Conservation (phyloP, 1,140 invertebrate genomes). For the Fopius arisanus region DNA sequence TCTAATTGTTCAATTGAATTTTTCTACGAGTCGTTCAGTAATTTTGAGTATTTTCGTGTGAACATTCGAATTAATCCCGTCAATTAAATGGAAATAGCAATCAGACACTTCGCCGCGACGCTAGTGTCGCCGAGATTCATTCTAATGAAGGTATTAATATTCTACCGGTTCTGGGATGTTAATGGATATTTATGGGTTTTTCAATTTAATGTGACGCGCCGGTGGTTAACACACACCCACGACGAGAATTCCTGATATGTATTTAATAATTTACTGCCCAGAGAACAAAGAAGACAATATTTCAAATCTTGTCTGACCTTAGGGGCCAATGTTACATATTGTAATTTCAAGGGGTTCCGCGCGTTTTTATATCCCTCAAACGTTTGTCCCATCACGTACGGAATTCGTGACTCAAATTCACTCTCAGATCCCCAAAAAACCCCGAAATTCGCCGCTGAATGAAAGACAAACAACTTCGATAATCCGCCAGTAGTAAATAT, state of each 20-base stretch:
- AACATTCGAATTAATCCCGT: background rate
- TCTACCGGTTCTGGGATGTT: background rate
- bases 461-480: background rate
- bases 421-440: background rate
- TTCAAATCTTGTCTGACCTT: background rate
- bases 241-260: background rate
- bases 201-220: background rate
- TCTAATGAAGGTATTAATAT: slow-evolving; percentile 5
- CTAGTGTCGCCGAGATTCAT: background rate
- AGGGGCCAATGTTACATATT: background rate
- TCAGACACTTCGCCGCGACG: background rate
- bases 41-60: background rate
- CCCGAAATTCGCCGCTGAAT: background rate
- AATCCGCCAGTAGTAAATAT: background rate
- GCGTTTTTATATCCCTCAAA: background rate
- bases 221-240: background rate
- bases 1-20: too few relatives aligned
- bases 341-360: background rate
- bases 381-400: background rate
- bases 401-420: background rate
- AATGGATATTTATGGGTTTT: slow-evolving; percentile 18
- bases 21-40: too few relatives aligned
- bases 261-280: background rate
- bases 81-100: background rate
- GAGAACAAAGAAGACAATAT: background rate